Conservation (phyloP, 2,888 invertebrate genomes). For the Teinopalpus imperialis region DNA sequence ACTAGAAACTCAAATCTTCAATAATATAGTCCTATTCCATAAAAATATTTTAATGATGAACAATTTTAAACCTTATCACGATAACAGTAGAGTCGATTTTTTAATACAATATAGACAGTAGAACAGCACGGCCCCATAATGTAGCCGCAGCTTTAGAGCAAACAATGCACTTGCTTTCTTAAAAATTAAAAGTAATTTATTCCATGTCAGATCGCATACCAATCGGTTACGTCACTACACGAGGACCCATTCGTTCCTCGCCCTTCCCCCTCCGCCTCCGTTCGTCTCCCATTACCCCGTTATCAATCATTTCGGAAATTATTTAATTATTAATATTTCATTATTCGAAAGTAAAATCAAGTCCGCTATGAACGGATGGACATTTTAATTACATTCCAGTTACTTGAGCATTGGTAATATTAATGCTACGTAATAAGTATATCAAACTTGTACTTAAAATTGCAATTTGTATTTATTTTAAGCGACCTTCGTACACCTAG, state of each 20-base stretch:
- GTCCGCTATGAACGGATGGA: not conserved
- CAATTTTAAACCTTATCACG: too few relatives aligned
- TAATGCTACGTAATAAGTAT: too few relatives aligned
- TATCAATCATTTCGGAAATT: conserved; percentile 60
- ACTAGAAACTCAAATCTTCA: too few relatives aligned
- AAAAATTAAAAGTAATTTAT: conserved; percentile 7
- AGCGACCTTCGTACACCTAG: too few relatives aligned
- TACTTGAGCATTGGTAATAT: conserved; percentile 29
- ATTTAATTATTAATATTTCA: conserved; percentile 39
- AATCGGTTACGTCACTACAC: conserved; percentile 69
- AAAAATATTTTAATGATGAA: too few relatives aligned
- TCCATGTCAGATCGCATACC: conserved; percentile 38
- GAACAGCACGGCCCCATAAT: too few relatives aligned
- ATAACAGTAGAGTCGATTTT: too few relatives aligned
- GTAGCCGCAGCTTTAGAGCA: too few relatives aligned
- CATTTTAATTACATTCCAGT: conserved; percentile 6
- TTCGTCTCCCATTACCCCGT: conserved; percentile 29
- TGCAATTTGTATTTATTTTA: too few relatives aligned
- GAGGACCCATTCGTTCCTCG: conserved; percentile 40
- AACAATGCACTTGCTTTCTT: not conserved
- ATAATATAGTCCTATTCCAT: too few relatives aligned
- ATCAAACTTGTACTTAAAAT: too few relatives aligned
- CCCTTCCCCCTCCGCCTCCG: conserved; percentile 28
- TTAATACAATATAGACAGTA: too few relatives aligned
- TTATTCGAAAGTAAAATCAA: conserved; percentile 3